Conservation (phyloP, 2,113 vertebrate genomes). For the Meles meles region DNA sequence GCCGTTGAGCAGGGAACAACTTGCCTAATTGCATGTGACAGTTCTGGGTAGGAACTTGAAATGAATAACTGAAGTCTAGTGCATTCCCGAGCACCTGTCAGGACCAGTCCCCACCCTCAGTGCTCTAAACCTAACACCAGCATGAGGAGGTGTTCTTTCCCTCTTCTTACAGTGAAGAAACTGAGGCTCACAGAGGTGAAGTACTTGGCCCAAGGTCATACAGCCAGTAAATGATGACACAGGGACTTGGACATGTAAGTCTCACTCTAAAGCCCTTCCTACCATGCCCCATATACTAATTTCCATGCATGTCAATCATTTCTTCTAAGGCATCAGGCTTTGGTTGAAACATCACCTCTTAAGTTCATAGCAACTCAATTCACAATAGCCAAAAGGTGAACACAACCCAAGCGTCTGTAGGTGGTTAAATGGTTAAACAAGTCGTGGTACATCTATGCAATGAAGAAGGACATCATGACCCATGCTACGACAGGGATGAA, state of each 20-base stretch:
- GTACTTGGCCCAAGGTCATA: background rate
- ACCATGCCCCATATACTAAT: fast-evolving
- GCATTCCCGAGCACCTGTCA: fast-evolving
- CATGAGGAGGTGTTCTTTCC: background rate
- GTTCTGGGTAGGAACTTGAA: background rate
- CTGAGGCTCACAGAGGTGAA: background rate
- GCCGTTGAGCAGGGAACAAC: background rate
- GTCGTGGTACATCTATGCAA: fast-evolving
- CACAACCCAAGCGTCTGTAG: fast-evolving
- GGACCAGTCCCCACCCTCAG: fast-evolving
- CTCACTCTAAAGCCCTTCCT: background rate
- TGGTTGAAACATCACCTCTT: background rate
- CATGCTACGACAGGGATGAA: fast-evolving
- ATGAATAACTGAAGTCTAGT: fast-evolving
- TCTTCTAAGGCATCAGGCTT: background rate
- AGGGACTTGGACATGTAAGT: background rate
- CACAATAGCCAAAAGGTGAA: background rate
- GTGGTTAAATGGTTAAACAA: too few species aligned
- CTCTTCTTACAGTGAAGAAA: background rate
- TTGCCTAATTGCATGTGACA: fast-evolving
- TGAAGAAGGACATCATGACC: background rate
- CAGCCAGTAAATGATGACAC: background rate
- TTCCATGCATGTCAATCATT: fast-evolving
- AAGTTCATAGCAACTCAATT: background rate
- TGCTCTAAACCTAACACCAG: background rate